Base-by-base conservation (phyloP, 2,113 vertebrate genomes). In the Zosterops lateralis region DNA sequence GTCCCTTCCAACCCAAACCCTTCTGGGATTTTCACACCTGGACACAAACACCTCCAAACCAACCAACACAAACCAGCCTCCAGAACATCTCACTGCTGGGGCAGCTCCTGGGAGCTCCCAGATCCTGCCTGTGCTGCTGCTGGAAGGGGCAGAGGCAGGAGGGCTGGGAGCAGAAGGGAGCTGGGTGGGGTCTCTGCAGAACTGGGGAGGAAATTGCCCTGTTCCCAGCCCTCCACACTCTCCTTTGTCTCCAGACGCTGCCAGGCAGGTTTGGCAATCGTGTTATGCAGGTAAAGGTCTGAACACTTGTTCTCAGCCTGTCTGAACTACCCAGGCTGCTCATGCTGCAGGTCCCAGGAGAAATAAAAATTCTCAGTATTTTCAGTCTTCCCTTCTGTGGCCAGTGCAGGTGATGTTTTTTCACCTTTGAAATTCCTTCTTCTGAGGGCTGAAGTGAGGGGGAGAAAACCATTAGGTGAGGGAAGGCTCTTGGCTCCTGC, bases 331-430 rank as follows among this genome's bases (percentile, higher is more conserved):
- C 22, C 0, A 0, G 44, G 62, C 74, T 78, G 82, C 31, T 28
- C 4, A 1, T 61, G 74, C 84, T 85, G 62, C 48, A 42, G 19
- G 24, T 61, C 90, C 54, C 73, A 28, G n/a, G 89, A 78, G 89
- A 80, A 94, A 94, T 88, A 86, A 90, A 77, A 91, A 90, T 86
- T 89, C 95, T 92, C 80, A 6, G 40, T 45, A 24, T 81, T 90
- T 64, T 17, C 91, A 77, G 72, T 8, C 76, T 71, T 77, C 58
- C 82, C 38, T 64, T 80, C 66, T 71, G 53, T 16, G 48, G 76
- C 73, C 92, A 53, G 68, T 34, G 57, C 67, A 77, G 71, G n/a
- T 15, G 82, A 42, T 67, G 48, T 36, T 77, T 80, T 84, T 71
- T 36, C 86, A 86, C 57, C 86, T 94, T 93, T 78, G 77, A 95